Evolutionary conservation across 2,888 invertebrate species (phyloP), one percentile per base, ranked within the genome.

Genomic region (Drosophila lutescens): DNA sequence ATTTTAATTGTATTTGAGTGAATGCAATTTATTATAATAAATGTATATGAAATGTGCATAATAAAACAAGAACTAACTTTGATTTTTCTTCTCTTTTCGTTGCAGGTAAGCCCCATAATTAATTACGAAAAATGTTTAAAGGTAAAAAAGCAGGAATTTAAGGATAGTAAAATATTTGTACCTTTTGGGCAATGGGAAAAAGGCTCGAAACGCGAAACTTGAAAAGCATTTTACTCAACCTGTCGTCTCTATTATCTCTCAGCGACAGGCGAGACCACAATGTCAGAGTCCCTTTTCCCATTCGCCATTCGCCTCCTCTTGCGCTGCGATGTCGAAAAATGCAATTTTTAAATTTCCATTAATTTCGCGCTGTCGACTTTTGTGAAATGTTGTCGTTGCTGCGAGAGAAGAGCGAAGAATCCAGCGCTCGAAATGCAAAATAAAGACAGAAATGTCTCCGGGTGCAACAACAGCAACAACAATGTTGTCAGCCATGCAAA

Each of bases 291-390:
- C 15, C 13, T n/a, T 53, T 43, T 23, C 2, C 30, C 23, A 20
- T 26, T 4, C 10, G 23, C 10, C 20, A 7, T 30, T 58, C 23
- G 23, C 20, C 23, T 20, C 13, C 13, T 26, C 46, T n/a, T 20
- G 12, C 26, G 26, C 66, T 60, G 26, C 26, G 77, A 63, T 77
- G 79, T 83, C 78, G 78, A 84, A 79, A 80, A 82, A 82, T 81
- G 82, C 86, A 81, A 85, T 79, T 86, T 86, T 84, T 86, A 86
- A 81, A 85, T 87, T 84, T 85, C 80, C 84, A 84, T 84, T 85
- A 87, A 84, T 87, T 84, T 84, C 78, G 76, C 76, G 82, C 82
- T 84, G 87, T 82, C 84, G 80, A 87, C 74, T 87, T 81, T 87
- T 72, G 79, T 76, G 65, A 85, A 85, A 87, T 82, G 82, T 58